Evolutionary conservation across 2,113 vertebrate genomes (phyloP), one percentile per base, ranked within the genome.

Genomic region (Tachycineta bicolor): DNA sequence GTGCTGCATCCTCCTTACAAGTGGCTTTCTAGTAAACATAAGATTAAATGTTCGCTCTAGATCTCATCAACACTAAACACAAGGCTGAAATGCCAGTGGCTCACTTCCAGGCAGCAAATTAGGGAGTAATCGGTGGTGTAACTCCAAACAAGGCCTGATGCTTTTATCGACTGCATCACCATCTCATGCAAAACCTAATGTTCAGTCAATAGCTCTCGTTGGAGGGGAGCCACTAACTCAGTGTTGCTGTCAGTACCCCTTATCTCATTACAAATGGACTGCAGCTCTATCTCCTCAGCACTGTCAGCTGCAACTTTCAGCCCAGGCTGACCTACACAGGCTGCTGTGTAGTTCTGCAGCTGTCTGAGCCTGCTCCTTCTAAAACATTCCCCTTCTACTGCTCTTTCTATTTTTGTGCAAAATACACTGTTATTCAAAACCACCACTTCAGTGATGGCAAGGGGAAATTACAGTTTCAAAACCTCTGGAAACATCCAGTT

Each of bases 41-140:
- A 97, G 96, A 98, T 96, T 97, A 97, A 97, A 95, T 90, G 68
- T 79, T 97, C 60, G 1, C 82, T 75, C 92, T 82, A 97, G 93
- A 96, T 96, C 93, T 96, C 97, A 97, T 97, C 97, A 97, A 83
- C 93, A 90, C 90, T 93, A 96, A 96, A 94, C 83, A 90, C 31
- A 59, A 90, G 91, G 88, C 83, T 96, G 93, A 96, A 95, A 97
- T 37, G 90, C 96, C 96, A 29, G 91, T 97, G 97, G 97, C 97
- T 97, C 96, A 93, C 94, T 98, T 98, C 97, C 97, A 98, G 97
- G 94, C 44, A 3, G 95, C 97, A 97, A 98, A 98, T 98, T 97
- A 98, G 97, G 97, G 94, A 83, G 64, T 87, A 73, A 96, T 97
- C 91, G 62, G 95, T 28, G 62, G 93, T 93, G 97, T 96, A 97